Evolutionary conservation across 2,797 vertebrate species (phyloP), one percentile per base, ranked within the genome.

Genomic region (Catharus ustulatus): DNA sequence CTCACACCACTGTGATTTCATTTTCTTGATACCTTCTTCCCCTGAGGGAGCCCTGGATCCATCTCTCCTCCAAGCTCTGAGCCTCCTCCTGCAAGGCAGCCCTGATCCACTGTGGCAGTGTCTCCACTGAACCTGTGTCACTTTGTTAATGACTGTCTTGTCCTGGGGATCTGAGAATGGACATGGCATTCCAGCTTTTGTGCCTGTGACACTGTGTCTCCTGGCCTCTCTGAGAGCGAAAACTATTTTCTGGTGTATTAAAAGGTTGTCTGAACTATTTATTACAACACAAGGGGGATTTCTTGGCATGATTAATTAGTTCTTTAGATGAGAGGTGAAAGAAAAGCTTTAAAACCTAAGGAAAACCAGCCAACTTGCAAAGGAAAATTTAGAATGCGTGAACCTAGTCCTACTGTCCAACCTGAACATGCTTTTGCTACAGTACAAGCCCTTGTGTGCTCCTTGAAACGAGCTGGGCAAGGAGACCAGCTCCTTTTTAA

Each of bases 201-300:
- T 74, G 36, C 42, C 32, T 29, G 24, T 82, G 57, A 29, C 32
- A 40, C 10, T 34, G 1, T 10, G 15, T 61, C 21, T 84, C 54
- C 23, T 64, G 54, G n/a, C 0, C 0, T 46, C 32, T 75, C 71
- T 22, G 27, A 72, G 38, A 30, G 15, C 7, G 6, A 4, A 51
- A 54, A 46, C 10, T 36, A 32, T 81, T 86, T 84, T 72, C 46
- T 88, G 6, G 30, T n/a, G 0, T 42, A 72, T 49, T 54, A 71
- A 68, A 59, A 38, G 10, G 1, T 38, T 38, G 7, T 42, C 27
- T 38, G 40, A 82, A 21, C 11, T 83, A 14, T 49, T 73, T 61
- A 22, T 82, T 69, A 27, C 0, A 3, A 14, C 6, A 7, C 5
- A 5, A 72, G 71, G 22, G 16, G 26, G 5, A 42, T 69, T 69